Conservation (phyloP, 2,888 invertebrate species). For the Troides aeacus region DNA sequence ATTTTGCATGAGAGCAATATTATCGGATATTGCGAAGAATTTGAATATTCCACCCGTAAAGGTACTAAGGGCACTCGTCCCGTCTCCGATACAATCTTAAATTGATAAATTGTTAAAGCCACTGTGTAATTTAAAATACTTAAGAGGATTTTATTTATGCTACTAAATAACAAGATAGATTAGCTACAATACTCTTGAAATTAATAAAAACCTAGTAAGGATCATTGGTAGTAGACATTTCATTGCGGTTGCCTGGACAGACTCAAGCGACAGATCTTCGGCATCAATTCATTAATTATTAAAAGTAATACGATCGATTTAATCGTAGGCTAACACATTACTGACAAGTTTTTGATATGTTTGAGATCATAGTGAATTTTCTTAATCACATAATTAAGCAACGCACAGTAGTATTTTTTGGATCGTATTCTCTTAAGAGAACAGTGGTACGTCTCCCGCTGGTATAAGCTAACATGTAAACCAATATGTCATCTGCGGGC, state of each 20-base stretch:
- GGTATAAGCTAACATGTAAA: conserved; percentile 41
- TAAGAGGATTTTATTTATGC: not conserved
- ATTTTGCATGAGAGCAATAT: conserved; percentile 76
- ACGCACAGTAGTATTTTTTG: not conserved
- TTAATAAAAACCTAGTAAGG: no score
- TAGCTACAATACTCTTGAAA: no score
- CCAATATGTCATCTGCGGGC: conserved; percentile 64
- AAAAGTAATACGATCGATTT: no score
- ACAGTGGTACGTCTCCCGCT: conserved; percentile 38
- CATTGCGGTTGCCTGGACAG: no score
- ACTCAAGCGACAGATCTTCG: no score
- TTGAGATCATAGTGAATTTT: no score
- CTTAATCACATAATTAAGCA: no score
- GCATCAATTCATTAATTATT: no score
- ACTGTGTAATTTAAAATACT: not conserved
- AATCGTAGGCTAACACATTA: no score
- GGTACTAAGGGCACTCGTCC: conserved; percentile 41
- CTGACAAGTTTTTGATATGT: no score
- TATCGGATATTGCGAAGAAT: conserved; percentile 74
- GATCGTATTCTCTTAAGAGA: conserved; percentile 26
- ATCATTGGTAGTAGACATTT: no score
- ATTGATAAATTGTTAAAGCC: not conserved
- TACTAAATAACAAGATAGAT: no score
- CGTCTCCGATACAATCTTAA: conserved; percentile 18
- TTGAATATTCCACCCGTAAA: conserved; percentile 65